phyloP scores from a whole-genome alignment of 2,797 vertebrate species.

The Falco novaeseelandiae region DNA sequence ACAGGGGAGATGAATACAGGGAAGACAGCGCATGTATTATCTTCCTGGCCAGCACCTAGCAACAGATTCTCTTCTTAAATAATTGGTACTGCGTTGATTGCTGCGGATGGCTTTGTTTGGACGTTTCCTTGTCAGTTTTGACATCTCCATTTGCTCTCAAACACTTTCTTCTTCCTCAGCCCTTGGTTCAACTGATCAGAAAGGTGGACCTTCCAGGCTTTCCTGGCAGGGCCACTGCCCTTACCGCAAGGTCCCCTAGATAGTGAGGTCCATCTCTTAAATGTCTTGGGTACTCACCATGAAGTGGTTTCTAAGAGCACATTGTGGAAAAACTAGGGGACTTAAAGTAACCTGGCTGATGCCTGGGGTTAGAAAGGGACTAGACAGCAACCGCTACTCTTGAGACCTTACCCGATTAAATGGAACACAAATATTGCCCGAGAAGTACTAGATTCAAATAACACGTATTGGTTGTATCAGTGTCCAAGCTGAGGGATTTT shows the following conservation, averaged over 20 bases:
- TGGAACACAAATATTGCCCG: not conserved
- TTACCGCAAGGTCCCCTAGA: not conserved
- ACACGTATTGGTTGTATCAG: not conserved
- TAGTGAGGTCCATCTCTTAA: not conserved
- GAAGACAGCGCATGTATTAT: not conserved
- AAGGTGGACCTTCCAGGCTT: not conserved
- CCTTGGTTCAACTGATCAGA: not conserved
- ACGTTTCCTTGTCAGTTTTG: not conserved
- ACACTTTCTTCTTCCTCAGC: not conserved
- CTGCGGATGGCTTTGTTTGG: not conserved
- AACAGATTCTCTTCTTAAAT: not conserved
- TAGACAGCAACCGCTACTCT: not conserved
- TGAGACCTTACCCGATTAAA: not conserved
- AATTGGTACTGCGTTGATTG: not conserved
- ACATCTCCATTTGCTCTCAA: not conserved
- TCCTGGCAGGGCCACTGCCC: not conserved
- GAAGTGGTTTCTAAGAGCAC: not conserved
- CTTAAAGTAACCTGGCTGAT: not conserved
- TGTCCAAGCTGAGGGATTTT: not conserved
- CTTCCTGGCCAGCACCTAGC: not conserved
- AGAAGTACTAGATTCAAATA: not conserved
- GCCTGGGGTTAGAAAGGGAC: not conserved
- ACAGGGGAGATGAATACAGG: not conserved
- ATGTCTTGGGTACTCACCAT: not conserved
- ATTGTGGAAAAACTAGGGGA: not conserved